A percentile compares a stretch with the other conserved stretches of the same genome.
These are phyloP conservation scores for Rhinichthys osculus DNA, from an alignment of 2,797 vertebrate species.

Conservation along the genomic window DNA sequence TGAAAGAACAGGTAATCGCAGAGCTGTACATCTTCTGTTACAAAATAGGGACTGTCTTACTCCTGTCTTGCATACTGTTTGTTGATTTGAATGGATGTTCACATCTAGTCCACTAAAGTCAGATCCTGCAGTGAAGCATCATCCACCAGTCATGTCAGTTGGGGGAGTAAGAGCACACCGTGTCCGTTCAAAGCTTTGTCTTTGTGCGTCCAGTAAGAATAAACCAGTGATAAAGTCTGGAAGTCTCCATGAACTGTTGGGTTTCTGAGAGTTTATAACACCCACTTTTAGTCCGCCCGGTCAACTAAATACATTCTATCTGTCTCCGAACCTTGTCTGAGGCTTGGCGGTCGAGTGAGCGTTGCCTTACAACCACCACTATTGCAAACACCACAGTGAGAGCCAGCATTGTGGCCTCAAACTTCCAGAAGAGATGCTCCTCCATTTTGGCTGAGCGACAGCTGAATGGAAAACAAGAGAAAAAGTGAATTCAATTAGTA, in stretches of 20 bases:
- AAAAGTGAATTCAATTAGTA: neutral
- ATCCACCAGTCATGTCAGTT: conserved; percentile 25
- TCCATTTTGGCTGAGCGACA: conserved; percentile 88
- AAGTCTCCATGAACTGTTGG: neutral
- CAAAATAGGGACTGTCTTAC: conserved; percentile 18
- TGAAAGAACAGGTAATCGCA: conserved; percentile 24
- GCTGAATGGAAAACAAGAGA: conserved; percentile 69
- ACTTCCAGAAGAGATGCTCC: conserved; percentile 89
- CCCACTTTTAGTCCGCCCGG: conserved; percentile 8
- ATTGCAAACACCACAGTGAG: conserved; percentile 79
- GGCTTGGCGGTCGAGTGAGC: conserved; percentile 87
- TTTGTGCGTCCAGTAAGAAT: conserved; percentile 26
- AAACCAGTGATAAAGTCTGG: conserved; percentile 17
- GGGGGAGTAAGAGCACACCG: neutral
- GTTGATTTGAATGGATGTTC: conserved; percentile 27
- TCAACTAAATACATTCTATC: conserved; percentile 89
- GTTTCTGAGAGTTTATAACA: conserved; percentile 20
- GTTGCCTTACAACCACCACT: conserved; percentile 85
- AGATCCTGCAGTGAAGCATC: conserved; percentile 13
- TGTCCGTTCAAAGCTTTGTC: conserved; percentile 29
- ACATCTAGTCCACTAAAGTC: conserved; percentile 36
- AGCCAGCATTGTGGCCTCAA: conserved; percentile 82
- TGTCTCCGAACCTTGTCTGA: conserved; percentile 94
- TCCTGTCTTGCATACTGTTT: conserved; percentile 19
- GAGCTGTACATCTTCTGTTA: conserved; percentile 8